Evolutionary conservation across 2,113 vertebrate genomes (phyloP), one percentile per base, ranked within the genome.

Genomic region (Nannobrachium achirus): DNA sequence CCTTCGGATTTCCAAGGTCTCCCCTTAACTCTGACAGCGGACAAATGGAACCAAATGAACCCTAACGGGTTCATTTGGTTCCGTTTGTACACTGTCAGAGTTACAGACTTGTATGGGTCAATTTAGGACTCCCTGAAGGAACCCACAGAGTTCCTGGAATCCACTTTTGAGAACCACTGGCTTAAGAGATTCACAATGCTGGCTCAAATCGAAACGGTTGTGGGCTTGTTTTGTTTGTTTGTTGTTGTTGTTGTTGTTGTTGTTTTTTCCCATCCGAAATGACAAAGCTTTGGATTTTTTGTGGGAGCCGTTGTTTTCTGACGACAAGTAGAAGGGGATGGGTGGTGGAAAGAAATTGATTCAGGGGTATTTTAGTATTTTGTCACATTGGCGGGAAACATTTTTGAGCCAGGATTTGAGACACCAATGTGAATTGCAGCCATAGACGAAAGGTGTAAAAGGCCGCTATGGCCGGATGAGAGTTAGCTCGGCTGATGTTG

Each of bases 151-250:
- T n/a, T n/a, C n/a, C n/a, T n/a, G n/a, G n/a, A n/a, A n/a, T n/a
- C n/a, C n/a, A n/a, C n/a, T n/a, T n/a, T n/a, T n/a, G n/a, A n/a
- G n/a, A n/a, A n/a, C n/a, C n/a, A n/a, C n/a, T n/a, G n/a, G n/a
- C n/a, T n/a, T n/a, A n/a, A 52, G 66, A 82, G 50, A 8, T 76
- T 86, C 63, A 73, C 82, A 75, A 50, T 45, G 71, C 63, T 86
- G 81, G 76, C 39, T 82, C 62, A 19, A 58, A 65, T 76, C 76
- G 44, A 39, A 33, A 3, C 1, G 25, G n/a, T n/a, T 33, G 25
- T 33, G 25, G 3, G 25, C n/a, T n/a, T n/a, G n/a, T n/a, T n/a
- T n/a, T n/a, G n/a, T n/a, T n/a, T n/a, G n/a, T n/a, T 33, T 33
- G 25, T 33, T 33, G 25, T 33, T 5, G 25, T 33, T 5, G 25